Percentiles rank a stretch among this genome's conserved stretches.
Evolutionary conservation across 2,113 vertebrate genomes (phyloP).

Genomic region (Myanophis thanlyinensis): DNA sequence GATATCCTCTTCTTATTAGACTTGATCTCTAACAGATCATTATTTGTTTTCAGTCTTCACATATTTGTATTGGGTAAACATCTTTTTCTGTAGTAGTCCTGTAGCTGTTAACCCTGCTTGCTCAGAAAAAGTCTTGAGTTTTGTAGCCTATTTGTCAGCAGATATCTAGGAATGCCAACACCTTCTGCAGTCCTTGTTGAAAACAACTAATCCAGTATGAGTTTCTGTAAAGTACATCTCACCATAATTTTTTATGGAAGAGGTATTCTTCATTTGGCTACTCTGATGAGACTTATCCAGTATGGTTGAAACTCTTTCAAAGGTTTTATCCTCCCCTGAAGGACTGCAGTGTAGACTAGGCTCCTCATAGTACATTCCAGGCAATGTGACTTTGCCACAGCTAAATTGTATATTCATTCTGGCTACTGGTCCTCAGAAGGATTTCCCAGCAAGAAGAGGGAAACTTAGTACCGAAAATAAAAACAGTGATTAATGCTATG

Average conservation of each 20-base stretch:
- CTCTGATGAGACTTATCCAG: background rate
- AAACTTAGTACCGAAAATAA: background rate
- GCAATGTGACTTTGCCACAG: background rate
- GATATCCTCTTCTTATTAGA: too few species aligned
- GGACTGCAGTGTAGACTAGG: background rate
- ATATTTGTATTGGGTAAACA: background rate
- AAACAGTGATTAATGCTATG: background rate
- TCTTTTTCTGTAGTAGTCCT: background rate
- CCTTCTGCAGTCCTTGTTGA: background rate
- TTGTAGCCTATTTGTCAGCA: background rate
- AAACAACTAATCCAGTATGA: background rate
- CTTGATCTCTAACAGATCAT: background rate
- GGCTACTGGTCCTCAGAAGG: background rate
- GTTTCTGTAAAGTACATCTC: background rate
- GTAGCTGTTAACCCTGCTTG: background rate
- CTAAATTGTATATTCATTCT: background rate
- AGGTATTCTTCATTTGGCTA: background rate
- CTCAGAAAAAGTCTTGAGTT: background rate
- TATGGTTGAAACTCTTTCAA: background rate
- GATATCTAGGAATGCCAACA: background rate
- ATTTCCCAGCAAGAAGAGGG: background rate
- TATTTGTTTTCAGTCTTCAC: background rate
- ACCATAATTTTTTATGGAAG: background rate
- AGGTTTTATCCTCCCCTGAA: background rate
- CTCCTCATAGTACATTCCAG: background rate